Percentiles rank a stretch among this genome's conserved stretches.
Conservation (phyloP, 2,888 invertebrate species). For the Melieria picta region DNA sequence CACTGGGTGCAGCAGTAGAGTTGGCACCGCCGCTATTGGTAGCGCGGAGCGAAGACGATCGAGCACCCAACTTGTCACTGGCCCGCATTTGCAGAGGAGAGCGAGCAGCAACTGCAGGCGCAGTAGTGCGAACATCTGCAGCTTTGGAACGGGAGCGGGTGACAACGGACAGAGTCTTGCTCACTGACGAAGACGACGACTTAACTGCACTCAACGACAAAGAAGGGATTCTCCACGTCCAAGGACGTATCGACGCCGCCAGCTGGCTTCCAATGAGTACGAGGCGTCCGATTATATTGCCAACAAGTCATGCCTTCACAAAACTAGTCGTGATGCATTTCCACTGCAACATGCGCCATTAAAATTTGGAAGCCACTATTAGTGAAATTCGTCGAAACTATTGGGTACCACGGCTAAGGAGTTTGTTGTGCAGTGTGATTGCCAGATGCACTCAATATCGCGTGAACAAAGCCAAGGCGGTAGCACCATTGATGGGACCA, state of each 20-base stretch:
- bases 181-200: too few species aligned
- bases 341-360: slow-evolving; percentile 36
- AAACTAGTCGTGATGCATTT: slow-evolving; percentile 21
- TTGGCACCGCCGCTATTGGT: too few species aligned
- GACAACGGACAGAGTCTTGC: too few species aligned
- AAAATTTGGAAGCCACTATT: slow-evolving; percentile 39
- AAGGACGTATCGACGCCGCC: slow-evolving; percentile 32
- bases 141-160: too few species aligned
- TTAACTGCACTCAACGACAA: too few species aligned
- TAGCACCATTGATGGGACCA: slow-evolving; percentile 39
- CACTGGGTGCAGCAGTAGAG: too few species aligned
- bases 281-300: slow-evolving; percentile 34
- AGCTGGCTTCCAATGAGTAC: slow-evolving; percentile 33
- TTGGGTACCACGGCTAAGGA: slow-evolving; percentile 34
- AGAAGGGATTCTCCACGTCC: slow-evolving; percentile 12
- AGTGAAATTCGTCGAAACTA: slow-evolving; percentile 21
- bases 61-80: too few species aligned
- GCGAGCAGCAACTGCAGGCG: too few species aligned
- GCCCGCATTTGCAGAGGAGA: too few species aligned
- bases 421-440: slow-evolving; percentile 23
- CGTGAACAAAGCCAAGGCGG: slow-evolving; percentile 27
- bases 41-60: too few species aligned
- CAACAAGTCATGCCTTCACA: slow-evolving; percentile 30
- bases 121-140: too few species aligned
- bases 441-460: slow-evolving; percentile 30